phyloP scores from a whole-genome alignment of 1,140 invertebrate species.

The Maconellicoccus hirsutus region DNA sequence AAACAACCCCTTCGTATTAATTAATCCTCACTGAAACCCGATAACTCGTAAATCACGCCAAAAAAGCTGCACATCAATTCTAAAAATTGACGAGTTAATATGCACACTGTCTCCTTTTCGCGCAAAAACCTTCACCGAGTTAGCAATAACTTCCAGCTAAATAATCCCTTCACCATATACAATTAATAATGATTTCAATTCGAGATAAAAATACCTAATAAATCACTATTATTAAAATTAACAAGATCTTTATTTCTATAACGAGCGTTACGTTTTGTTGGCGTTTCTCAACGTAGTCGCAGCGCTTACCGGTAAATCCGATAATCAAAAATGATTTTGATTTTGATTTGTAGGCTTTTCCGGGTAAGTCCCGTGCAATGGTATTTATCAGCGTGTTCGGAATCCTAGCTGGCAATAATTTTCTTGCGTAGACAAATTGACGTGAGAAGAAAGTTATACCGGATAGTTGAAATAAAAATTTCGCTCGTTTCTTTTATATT shows the following conservation, averaged over 20 bases:
- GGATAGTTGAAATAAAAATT: not conserved
- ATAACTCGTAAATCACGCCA: not conserved
- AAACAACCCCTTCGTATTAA: no score
- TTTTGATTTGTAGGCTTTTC: conserved; percentile 4
- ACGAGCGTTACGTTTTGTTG: not conserved
- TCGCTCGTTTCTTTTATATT: no score
- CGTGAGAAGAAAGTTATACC: not conserved
- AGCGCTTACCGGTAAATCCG: no score
- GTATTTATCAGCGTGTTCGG: not conserved
- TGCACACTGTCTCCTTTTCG: not conserved
- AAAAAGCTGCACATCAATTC: conserved; percentile 9
- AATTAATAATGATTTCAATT: conserved; percentile 5
- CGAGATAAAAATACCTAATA: conserved; percentile 3
- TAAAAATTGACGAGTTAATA: conserved; percentile 5
- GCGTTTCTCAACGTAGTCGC: no score
- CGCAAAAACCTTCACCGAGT: not conserved
- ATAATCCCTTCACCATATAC: not conserved
- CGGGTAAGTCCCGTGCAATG: not conserved
- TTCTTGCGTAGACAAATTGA: not conserved
- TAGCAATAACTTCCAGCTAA: not conserved
- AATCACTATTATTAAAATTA: conserved; percentile 1
- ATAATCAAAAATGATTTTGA: conserved; percentile 5
- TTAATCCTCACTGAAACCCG: no score
- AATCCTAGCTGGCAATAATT: not conserved
- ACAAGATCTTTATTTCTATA: not conserved